A percentile compares a stretch with the other conserved stretches of the same genome.
Evolutionary conservation across 2,888 invertebrate species (phyloP).

Genomic region (Andrena bicolor): DNA sequence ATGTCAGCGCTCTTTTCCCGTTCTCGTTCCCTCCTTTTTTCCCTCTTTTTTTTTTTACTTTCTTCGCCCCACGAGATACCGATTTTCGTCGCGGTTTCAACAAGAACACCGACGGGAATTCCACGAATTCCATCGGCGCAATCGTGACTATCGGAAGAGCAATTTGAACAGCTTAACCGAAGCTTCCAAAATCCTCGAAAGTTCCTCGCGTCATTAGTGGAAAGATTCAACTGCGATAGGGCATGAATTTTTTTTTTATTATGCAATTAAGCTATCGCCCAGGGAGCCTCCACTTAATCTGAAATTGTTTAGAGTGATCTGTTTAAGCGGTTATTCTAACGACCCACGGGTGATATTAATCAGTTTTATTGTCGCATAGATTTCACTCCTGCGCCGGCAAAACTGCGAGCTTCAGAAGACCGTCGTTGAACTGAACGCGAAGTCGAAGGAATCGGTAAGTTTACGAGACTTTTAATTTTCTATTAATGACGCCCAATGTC

Average conservation of each 20-base stretch:
- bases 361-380: slow-evolving; percentile 70
- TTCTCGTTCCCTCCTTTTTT: neutral
- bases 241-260: neutral
- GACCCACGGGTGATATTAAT: slow-evolving; percentile 4
- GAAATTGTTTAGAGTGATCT: neutral
- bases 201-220: neutral
- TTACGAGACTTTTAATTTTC: neutral
- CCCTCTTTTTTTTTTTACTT: neutral
- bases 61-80: slow-evolving; percentile 38
- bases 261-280: neutral
- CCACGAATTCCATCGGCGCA: neutral
- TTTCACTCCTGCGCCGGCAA: slow-evolving; percentile 81
- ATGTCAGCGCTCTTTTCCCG: slow-evolving; percentile 32
- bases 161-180: neutral
- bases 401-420: slow-evolving; percentile 81
- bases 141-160: neutral
- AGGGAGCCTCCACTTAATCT: neutral
- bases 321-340: neutral
- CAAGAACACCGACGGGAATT: slow-evolving; percentile 9
- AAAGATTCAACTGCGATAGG: neutral
- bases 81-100: slow-evolving; percentile 44
- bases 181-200: neutral
- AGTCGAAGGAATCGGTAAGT: slow-evolving; percentile 80
- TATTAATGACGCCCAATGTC: too few species aligned
- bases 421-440: slow-evolving; percentile 80